Base-by-base conservation (phyloP, 2,797 vertebrate species). In the Spinus olivaceus region DNA sequence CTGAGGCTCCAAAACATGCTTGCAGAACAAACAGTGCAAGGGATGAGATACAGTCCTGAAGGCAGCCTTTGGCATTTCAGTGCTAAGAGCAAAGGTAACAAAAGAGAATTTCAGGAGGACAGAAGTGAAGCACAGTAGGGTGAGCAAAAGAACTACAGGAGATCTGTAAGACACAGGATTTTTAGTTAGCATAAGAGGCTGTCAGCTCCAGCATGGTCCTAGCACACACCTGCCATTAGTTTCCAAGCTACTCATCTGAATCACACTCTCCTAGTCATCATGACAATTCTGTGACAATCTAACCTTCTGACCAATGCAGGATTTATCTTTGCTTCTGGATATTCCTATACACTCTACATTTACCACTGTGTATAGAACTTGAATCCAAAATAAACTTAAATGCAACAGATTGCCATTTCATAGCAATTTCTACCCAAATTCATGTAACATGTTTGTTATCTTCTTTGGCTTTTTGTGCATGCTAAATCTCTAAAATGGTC, bases 41-140 rank as follows among this genome's bases (percentile, higher is more conserved):
- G 16, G 33, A 64, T 0, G 0, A 50, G n/a, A 83, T 1, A 42
- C 2, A 78, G 21, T 4, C 7, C 37, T 33, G 22, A 88, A 66
- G 18, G 64, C 4, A 72, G 46, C 46, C 44, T 46, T 51, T 30
- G 24, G 19, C 22, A 65, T 23, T 76, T 72, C 9, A 53, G 32
- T 6, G 4, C 15, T 56, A 63, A 53, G 19, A 82, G 17, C 7
- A 56, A 74, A 81, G 66, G 42, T 1, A 35, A 39, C 19, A 33
- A 28, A 9, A 21, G 16, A 82, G 8, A 79, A 71, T 42, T 84
- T 72, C 41, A 41, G 20, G 20, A 81, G 7, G 22, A 51, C 37
- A 51, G 41, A 84, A 54, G 12, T 28, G 20, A 59, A 54, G 16
- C 20, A 22, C 7, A 14, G 22, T 2, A 64, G 21, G 5, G 8